phyloP scores from a whole-genome alignment of 1,140 invertebrate genomes.

The Plutomurus gul region DNA sequence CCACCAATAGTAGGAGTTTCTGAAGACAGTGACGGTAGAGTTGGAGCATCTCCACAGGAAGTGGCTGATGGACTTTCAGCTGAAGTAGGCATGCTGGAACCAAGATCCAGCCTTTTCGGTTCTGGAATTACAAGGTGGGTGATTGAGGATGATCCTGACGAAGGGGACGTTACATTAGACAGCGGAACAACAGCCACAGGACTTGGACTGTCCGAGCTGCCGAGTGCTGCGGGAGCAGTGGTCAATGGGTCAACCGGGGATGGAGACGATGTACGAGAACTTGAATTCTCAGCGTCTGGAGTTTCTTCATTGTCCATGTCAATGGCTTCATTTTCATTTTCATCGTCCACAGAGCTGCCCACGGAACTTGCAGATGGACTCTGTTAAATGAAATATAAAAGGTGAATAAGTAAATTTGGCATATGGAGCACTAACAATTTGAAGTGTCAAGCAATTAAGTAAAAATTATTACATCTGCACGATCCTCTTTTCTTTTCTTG shows the following conservation, averaged over 20 bases:
- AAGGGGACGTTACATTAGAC: neutral
- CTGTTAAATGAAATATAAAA: conserved; percentile 54
- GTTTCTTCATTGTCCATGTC: conserved; percentile 53
- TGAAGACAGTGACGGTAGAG: neutral
- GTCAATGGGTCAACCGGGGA: conserved; percentile 39
- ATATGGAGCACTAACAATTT: neutral
- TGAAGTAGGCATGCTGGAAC: neutral
- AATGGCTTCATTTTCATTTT: conserved; percentile 71
- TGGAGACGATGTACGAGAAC: conserved; percentile 52
- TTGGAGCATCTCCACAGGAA: neutral
- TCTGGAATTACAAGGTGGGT: conserved; percentile 40
- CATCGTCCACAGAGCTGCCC: conserved; percentile 51
- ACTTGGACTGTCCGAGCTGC: conserved; percentile 43
- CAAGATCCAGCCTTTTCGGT: conserved; percentile 35
- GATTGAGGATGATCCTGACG: neutral
- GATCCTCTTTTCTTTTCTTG: conserved; percentile 71
- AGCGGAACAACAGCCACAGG: neutral
- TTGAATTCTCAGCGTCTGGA: conserved; percentile 50
- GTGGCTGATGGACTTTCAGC: neutral
- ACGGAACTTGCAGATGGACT: conserved; percentile 80
- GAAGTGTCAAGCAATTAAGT: neutral
- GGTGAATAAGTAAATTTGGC: neutral
- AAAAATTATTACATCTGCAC: conserved; percentile 60
- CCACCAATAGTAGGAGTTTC: neutral
- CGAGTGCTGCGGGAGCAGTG: conserved; percentile 45